phyloP scores from a whole-genome alignment of 1,140 invertebrate species.

The Drosophila mauritiana region DNA sequence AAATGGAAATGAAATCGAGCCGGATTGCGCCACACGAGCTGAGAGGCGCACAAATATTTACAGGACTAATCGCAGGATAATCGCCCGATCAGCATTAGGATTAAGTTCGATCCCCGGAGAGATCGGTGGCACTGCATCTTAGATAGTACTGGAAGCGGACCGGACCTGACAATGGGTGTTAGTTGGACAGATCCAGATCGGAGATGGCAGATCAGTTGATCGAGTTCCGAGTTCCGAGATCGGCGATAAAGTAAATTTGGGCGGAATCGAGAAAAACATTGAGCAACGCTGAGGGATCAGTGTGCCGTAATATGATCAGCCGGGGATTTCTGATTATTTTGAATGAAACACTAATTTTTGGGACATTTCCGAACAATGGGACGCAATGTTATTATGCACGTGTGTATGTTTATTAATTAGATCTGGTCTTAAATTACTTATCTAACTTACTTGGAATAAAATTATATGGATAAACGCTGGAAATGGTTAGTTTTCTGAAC shows the following conservation, averaged over 20 bases:
- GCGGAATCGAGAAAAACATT: conserved; percentile 21
- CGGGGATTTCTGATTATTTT: conserved; percentile 23
- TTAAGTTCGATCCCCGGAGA: conserved; percentile 21
- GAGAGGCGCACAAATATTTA: conserved; percentile 41
- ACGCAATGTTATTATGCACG: neutral
- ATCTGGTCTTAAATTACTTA: neutral
- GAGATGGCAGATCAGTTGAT: conserved; percentile 13
- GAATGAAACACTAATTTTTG: conserved; percentile 25
- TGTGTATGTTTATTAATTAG: neutral
- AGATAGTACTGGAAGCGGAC: conserved; percentile 7
- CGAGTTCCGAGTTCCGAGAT: conserved; percentile 15
- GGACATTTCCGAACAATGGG: conserved; percentile 13
- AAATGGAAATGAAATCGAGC: conserved; percentile 12
- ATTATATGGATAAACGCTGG: no score
- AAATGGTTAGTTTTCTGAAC: neutral
- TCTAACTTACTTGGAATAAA: no score
- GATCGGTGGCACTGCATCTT: conserved; percentile 21
- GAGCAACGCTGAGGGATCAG: conserved; percentile 16
- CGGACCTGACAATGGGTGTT: conserved; percentile 37
- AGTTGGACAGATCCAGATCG: conserved; percentile 32
- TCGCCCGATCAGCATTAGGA: conserved; percentile 48
- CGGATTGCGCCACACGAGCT: conserved; percentile 33
- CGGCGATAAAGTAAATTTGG: neutral
- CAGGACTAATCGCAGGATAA: conserved; percentile 45
- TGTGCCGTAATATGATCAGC: conserved; percentile 31